Evolutionary conservation across 2,797 vertebrate genomes (phyloP), one percentile per base, ranked within the genome.

Genomic region (Falco rusticolus): DNA sequence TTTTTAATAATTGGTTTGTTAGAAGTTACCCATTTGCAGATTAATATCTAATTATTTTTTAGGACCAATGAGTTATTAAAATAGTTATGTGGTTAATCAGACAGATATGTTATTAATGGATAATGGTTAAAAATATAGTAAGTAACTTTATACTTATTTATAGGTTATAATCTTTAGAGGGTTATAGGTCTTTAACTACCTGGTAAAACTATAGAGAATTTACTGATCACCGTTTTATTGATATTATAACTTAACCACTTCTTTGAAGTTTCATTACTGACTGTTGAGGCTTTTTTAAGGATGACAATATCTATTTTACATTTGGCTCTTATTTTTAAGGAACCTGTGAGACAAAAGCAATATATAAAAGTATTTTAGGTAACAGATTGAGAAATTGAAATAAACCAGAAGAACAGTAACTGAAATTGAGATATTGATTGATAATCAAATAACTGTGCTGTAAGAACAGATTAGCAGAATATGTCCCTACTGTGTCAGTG

Each of bases 121-220:
- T 95, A 94, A 93, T 76, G 41, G n/a, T 64, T 97, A 91, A 93
- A 91, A 97, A 94, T 94, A 68, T 72, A 86, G 48, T 68, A 92
- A 93, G 74, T 89, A 94, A 95, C 70, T 91, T 95, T 93, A 77
- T 94, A 90, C 63, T 96, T 95, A 94, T 96, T 94, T 97, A 94
- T 94, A 61, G 66, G 45, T 95, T 87, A 47, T 86, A 96, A 88
- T 89, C 34, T 93, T 84, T 77, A 82, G 54, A 87, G 63, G 66
- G 60, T 94, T 96, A 94, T 80, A 90, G 96, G 63, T 95, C 84
- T 97, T 95, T 96, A 97, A 97, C 63, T 93, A 70, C 60, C 43
- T 71, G 65, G 84, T 97, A 97, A 96, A 95, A 83, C 65, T 69
- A 84, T 70, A 87, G 95, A 87, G 86, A 95, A 96, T 94, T 97